A percentile compares a stretch with the other conserved stretches of the same genome.
Conservation (phyloP, 2,113 vertebrate species). For the Oreochromis tanganicae region DNA sequence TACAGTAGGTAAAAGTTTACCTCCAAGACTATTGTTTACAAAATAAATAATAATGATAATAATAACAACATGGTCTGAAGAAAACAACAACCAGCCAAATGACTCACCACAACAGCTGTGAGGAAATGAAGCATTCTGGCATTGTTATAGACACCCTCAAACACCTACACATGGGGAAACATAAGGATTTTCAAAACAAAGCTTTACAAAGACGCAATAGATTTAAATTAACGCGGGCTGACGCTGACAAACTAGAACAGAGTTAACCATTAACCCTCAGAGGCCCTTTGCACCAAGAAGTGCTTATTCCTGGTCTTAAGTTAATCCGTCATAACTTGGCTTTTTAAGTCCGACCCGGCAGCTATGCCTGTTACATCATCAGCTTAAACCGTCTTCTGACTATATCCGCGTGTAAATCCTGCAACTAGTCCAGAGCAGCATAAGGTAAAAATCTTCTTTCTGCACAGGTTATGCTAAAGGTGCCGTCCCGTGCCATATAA, state of each 20-base stretch:
- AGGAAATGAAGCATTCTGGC: conserved; percentile 89
- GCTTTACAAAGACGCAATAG: neutral
- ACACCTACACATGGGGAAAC: conserved; percentile 65
- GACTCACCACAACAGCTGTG: conserved; percentile 86
- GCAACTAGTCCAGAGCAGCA: neutral
- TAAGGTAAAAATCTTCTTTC: neutral
- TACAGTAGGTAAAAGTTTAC: neutral
- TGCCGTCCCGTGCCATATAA: neutral
- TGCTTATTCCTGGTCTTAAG: neutral
- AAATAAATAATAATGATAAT: neutral
- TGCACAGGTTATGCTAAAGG: neutral
- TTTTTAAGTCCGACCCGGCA: neutral
- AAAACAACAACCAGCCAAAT: neutral
- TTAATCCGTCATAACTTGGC: neutral
- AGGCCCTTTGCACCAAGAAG: neutral
- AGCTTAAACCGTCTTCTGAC: neutral
- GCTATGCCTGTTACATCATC: neutral
- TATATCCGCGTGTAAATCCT: neutral
- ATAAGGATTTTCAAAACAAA: neutral
- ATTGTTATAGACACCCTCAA: conserved; percentile 88
- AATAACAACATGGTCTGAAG: neutral
- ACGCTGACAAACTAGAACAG: neutral
- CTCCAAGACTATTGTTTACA: neutral
- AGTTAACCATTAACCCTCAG: neutral
- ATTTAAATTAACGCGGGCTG: neutral